phyloP scores from a whole-genome alignment of 2,888 invertebrate species.

The Chalcis sispes region DNA sequence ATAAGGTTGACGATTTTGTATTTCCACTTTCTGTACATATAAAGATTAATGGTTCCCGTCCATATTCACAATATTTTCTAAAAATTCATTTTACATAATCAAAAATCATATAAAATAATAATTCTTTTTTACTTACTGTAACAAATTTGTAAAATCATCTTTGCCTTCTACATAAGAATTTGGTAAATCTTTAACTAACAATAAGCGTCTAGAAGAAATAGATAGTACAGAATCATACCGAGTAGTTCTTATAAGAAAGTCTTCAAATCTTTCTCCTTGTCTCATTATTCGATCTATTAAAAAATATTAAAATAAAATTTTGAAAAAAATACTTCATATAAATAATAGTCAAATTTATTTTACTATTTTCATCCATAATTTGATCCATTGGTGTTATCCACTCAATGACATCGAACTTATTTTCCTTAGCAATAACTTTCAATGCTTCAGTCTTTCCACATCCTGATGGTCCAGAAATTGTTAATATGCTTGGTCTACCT shows the following conservation, averaged over 20 bases:
- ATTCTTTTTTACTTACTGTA: constrained; percentile 45
- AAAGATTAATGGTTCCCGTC: constrained; percentile 83
- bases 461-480: constrained; percentile 90
- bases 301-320: constrained; percentile 13
- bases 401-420: constrained; percentile 82
- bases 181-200: constrained; percentile 89
- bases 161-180: constrained; percentile 84
- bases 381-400: constrained; percentile 90
- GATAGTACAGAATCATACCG: constrained; percentile 79
- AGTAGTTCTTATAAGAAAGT: constrained; percentile 87
- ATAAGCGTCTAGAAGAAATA: constrained; percentile 77
- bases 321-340: constrained; percentile 3
- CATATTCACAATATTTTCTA: constrained; percentile 80
- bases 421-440: constrained; percentile 81
- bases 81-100: constrained; percentile 65
- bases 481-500: constrained; percentile 74
- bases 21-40: constrained; percentile 84
- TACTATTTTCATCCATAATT: constrained; percentile 78
- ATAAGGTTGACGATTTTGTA: constrained; percentile 78
- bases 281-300: constrained; percentile 68
- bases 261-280: constrained; percentile 84
- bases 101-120: constrained; percentile 13
- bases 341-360: constrained; percentile 47
- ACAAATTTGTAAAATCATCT: constrained; percentile 69
- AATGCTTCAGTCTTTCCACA: constrained; percentile 89